phyloP scores from a whole-genome alignment of 2,113 vertebrate genomes.

The Pipra filicauda region DNA sequence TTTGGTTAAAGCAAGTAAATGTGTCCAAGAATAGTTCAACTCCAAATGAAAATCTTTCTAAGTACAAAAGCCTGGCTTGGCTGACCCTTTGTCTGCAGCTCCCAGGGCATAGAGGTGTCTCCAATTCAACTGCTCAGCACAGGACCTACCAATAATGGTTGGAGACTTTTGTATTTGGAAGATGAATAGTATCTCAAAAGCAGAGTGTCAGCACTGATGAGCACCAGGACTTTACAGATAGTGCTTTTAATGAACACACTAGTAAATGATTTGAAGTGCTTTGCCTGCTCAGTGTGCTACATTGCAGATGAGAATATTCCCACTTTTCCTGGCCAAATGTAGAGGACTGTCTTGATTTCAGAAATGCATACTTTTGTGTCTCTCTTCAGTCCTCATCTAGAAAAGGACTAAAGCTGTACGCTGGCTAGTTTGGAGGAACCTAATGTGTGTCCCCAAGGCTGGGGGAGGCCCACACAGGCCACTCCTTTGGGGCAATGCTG shows the following conservation, averaged over 20 bases:
- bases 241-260: neutral
- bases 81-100: neutral
- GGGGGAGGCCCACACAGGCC: too few species aligned
- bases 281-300: neutral
- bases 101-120: neutral
- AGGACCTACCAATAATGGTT: neutral
- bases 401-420: neutral
- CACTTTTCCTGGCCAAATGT: neutral
- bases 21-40: neutral
- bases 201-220: neutral
- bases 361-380: neutral
- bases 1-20: neutral
- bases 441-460: neutral
- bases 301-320: neutral
- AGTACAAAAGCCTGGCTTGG: neutral
- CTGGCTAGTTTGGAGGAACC: neutral
- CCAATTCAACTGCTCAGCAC: neutral
- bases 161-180: neutral
- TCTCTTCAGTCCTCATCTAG: neutral
- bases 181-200: neutral
- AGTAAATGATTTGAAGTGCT: neutral
- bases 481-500: rapidly evolving
- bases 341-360: neutral
- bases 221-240: neutral
- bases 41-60: neutral